These are phyloP conservation scores for Colletes gigas DNA, from an alignment of 1,140 invertebrate species.

Conservation along the genomic window DNA sequence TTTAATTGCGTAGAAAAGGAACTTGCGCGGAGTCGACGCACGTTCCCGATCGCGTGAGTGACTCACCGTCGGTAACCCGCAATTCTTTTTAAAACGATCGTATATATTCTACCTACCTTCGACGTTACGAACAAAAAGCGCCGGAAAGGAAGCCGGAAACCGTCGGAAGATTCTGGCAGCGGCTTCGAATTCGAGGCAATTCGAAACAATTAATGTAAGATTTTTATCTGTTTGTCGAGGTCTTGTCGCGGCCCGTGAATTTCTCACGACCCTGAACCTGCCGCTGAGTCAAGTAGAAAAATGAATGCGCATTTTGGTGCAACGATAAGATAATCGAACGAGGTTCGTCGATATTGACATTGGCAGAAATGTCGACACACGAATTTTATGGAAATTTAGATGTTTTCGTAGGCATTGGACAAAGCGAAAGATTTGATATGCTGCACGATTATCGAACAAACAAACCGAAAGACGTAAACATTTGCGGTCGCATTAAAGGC, in stretches of 20 bases:
- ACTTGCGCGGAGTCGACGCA: not conserved
- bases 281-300: conserved; percentile 3
- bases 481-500: too few species aligned
- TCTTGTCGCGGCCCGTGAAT: not conserved
- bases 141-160: not conserved
- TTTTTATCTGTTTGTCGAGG: not conserved
- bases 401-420: not conserved
- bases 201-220: not conserved
- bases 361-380: not conserved
- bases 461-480: not conserved
- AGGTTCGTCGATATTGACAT: not conserved
- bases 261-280: conserved; percentile 20
- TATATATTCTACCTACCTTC: not conserved
- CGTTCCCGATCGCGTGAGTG: not conserved
- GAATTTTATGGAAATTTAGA: too few species aligned
- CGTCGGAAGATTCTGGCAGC: not conserved
- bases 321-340: conserved; percentile 16
- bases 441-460: not conserved
- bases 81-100: not conserved
- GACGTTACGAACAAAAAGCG: too few species aligned
- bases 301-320: not conserved
- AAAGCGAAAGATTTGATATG: not conserved
- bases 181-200: not conserved
- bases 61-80: not conserved
- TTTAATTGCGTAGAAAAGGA: not conserved